Base-by-base conservation (phyloP, 2,113 vertebrate genomes). In the Catagonus wagneri region DNA sequence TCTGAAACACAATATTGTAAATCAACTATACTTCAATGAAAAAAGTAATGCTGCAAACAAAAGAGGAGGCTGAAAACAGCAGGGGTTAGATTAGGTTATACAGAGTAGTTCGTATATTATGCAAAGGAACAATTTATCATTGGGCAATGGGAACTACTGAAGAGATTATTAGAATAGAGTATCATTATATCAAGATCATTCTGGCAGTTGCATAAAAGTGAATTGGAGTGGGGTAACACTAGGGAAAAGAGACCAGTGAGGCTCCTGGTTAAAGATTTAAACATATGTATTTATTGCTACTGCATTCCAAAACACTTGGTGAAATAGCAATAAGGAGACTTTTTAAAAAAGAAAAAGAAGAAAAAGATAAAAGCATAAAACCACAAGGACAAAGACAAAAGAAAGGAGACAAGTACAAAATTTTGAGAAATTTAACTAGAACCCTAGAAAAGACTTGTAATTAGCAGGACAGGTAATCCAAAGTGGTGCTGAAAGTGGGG, bases 391-490 rank as follows among this genome's bases (percentile, higher is more conserved):
- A 81, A 89, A 90, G 61, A 54, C 60, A 58, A 19, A 69, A 87
- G 74, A 61, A 80, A 76, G 66, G 15, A 74, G 29, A 80, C 20
- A 20, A 34, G 5, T 90, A 83, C 13, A 76, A 83, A 75, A 32
- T 58, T 92, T 50, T 60, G n/a, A 85, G 74, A 90, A 86, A 34
- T 68, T 8, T 20, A 85, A 54, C n/a, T 61, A 20, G n/a, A 91
- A 81, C 2, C 2, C 36, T 86, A 85, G 39, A 90, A 90, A 90
- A 50, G 68, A 93, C 81, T 76, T 32, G 6, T 20, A 89, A 75
- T 92, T 63, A 81, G 68, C 61, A 75, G 34, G 91, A 44, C 50
- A 83, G 32, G 50, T 92, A 89, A 92, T 93, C 93, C 66, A 80
- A 94, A 69, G 68, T 75, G 15, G 52, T 65, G 14, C 39, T 94